These are phyloP conservation scores for Rhizomys pruinosus DNA, from an alignment of 2,113 vertebrate genomes.

Conservation along the genomic window DNA sequence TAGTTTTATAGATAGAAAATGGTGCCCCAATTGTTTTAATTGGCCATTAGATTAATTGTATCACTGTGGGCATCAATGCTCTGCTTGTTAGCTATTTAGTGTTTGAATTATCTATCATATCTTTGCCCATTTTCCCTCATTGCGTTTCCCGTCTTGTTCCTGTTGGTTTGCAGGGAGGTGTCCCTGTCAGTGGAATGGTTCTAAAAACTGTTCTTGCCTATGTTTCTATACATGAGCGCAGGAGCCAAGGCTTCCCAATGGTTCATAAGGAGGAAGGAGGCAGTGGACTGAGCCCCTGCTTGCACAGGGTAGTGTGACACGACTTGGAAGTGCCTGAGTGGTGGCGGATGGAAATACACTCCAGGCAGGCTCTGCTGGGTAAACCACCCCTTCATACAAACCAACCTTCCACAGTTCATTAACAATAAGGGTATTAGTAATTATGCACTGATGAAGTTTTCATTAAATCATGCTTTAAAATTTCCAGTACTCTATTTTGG, in stretches of 20 bases:
- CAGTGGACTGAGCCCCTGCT: neutral
- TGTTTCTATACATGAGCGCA: neutral
- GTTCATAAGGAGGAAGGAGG: neutral
- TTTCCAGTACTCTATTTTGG: constrained; percentile 55
- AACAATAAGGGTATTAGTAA: constrained; percentile 14
- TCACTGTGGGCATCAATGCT: neutral
- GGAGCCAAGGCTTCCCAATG: neutral
- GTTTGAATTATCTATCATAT: neutral
- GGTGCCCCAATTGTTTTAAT: neutral
- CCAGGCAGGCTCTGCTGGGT: neutral
- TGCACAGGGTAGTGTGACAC: rapidly evolving
- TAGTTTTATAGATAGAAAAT: neutral
- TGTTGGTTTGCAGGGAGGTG: neutral
- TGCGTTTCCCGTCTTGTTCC: neutral
- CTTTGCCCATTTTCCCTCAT: neutral
- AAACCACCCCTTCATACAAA: neutral
- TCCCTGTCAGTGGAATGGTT: neutral
- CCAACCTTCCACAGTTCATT: constrained; percentile 19
- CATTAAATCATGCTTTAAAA: constrained; percentile 52
- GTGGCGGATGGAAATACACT: neutral
- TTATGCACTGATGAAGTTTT: constrained; percentile 44
- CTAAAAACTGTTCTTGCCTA: neutral
- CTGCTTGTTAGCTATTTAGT: neutral
- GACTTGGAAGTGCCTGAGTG: rapidly evolving
- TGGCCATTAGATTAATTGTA: neutral